Base-by-base conservation (phyloP, 2,888 invertebrate species). In the Calameuta pallipes region DNA sequence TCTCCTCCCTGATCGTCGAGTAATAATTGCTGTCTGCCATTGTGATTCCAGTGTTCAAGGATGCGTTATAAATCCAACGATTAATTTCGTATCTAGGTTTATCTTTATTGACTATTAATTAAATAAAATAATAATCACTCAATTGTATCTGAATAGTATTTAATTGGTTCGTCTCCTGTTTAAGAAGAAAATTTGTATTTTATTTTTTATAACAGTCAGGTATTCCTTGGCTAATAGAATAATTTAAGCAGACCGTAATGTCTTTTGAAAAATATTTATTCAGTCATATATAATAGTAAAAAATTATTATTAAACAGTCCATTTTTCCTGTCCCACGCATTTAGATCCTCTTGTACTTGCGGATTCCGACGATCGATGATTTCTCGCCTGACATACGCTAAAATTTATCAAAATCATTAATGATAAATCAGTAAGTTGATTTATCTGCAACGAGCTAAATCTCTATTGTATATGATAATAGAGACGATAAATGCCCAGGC, bases 331-430 rank as follows among this genome's bases (percentile, higher is more conserved):
- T 9, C 1, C 9, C 56, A 56, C 23, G 9, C 70, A 78, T 85
- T 86, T 85, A 90, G 80, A 89, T 77, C 85, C 87, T 89, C 81
- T 89, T 88, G 86, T 90, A 90, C 82, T 81, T 83, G 80, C 89
- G 89, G 75, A 83, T 84, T 71, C 89, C 88, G 83, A 82, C 87
- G 74, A 83, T 81, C 69, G 88, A 87, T 70, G 80, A 80, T 73
- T 86, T 87, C 73, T 82, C 82, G 75, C 87, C 85, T 36, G 86
- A 83, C 78, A 89, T 80, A 69, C 88, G 84, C 90, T 90, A 86
- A 75, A 87, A 87, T 56, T 56, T 23, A 23, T 0, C 2, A 23
- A 6, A 56, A 23, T 23, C 15, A 6, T 56, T 23, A 23, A 56
- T 56, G 9, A 2, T 1, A 23, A 4, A 56, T 23, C 23, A 0